Percentiles rank a stretch among this genome's conserved stretches.
Conservation (phyloP, 1,140 invertebrate species). For the Drosophila equinoxialis region DNA sequence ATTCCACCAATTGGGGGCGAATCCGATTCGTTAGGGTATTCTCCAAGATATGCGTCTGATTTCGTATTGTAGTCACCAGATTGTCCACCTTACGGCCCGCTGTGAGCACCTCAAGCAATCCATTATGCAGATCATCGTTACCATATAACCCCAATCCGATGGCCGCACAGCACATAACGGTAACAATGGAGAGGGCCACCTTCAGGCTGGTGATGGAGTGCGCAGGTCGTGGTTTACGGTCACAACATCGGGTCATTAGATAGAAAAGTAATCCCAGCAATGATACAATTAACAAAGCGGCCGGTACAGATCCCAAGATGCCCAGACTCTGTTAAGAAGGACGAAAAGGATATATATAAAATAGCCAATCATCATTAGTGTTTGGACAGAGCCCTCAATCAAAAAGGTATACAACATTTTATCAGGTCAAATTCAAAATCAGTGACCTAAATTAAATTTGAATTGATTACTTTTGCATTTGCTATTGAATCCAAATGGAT, state of each 20-base stretch:
- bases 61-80: constrained; percentile 89
- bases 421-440: constrained; percentile 5
- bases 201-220: constrained; percentile 93
- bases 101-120: constrained; percentile 90
- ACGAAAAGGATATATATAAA: not conserved
- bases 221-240: constrained; percentile 92
- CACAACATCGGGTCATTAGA: constrained; percentile 96
- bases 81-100: constrained; percentile 91
- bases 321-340: constrained; percentile 89
- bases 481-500: no score
- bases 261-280: constrained; percentile 94
- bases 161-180: constrained; percentile 91
- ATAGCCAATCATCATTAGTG: not conserved
- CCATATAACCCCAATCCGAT: constrained; percentile 87
- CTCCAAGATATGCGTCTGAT: constrained; percentile 87
- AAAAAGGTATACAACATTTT: not conserved
- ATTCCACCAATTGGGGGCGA: constrained; percentile 86
- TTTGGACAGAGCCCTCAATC: not conserved
- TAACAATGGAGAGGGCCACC: constrained; percentile 91
- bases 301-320: constrained; percentile 94
- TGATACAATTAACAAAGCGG: constrained; percentile 94
- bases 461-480: not conserved
- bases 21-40: constrained; percentile 88
- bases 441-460: constrained; percentile 10
- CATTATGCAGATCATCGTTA: constrained; percentile 96